Evolutionary conservation across 2,113 vertebrate species (phyloP), one percentile per base, ranked within the genome.

Genomic region (Colaptes auratus): DNA sequence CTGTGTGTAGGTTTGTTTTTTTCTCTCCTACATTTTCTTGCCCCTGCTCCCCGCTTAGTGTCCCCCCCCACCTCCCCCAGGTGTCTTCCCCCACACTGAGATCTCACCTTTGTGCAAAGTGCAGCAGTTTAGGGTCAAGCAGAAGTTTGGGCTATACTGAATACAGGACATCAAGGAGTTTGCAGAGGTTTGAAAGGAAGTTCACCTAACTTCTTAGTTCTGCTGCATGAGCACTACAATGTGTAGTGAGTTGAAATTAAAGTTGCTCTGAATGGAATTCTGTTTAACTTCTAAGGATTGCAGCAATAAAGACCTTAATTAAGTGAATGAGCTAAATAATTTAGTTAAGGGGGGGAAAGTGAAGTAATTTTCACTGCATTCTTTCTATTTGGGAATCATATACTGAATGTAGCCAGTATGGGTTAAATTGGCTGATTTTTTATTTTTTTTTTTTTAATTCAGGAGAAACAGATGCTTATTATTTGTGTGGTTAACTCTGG

Each of bases 101-200:
- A 25, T 80, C 67, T 23, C 61, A 4, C 30, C 78, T 52, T 46
- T 19, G 9, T 55, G 30, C 75, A 12, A n/a, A 48, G 52, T 89
- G 84, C 88, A 82, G 88, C 82, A 70, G 60, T 82, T 58, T 36
- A 59, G 61, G 88, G 86, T 10, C 56, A 36, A 27, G 64, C 60
- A 86, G 79, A 46, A 80, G 42, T n/a, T 56, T 76, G 0, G 2
- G 65, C 69, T 81, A 73, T 44, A 15, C 93, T 44, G 65, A 46
- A 36, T 74, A 42, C 69, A 44, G 90, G 65, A 90, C 80, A 75
- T 18, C 72, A 50, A 33, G 88, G 58, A 92, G 36, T 44, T 75
- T 55, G 80, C 44, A 53, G 92, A 89, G 85, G 72, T 92, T 90
- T 86, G 90, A 70, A 78, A 86, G 90, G 73, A 90, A 81, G 73